Evolutionary conservation across 2,888 invertebrate species (phyloP).

Genomic region (Chelonus formosanus): DNA sequence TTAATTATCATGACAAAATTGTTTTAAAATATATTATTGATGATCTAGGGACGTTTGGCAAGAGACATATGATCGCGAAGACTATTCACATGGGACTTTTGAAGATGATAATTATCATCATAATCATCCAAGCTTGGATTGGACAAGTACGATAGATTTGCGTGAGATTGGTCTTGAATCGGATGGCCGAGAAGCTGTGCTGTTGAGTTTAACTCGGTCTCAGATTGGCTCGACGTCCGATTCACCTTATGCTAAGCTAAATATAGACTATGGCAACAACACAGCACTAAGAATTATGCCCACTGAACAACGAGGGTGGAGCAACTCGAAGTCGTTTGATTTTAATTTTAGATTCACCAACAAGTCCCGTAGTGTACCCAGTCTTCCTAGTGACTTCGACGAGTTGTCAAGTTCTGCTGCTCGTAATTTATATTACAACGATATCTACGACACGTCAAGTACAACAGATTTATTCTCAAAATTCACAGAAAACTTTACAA

Average conservation of each 20-base stretch:
- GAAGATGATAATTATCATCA: conserved; percentile 51
- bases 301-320: conserved; percentile 48
- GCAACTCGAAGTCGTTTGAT: conserved; percentile 45
- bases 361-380: conserved; percentile 63
- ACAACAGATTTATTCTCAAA: conserved; percentile 42
- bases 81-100: conserved; percentile 51
- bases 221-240: conserved; percentile 48
- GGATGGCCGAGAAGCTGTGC: conserved; percentile 52
- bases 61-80: conserved; percentile 54
- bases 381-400: conserved; percentile 58
- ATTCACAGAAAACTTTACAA: conserved; percentile 59
- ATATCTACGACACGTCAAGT: conserved; percentile 27
- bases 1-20: too few species aligned
- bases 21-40: too few species aligned
- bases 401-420: conserved; percentile 37
- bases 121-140: conserved; percentile 54
- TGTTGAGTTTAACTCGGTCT: conserved; percentile 29
- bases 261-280: conserved; percentile 54
- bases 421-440: conserved; percentile 15
- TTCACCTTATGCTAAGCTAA: conserved; percentile 55
- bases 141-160: conserved; percentile 59
- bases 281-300: conserved; percentile 45
- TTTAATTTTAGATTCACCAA: conserved; percentile 65
- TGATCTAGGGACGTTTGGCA: conserved; percentile 47
- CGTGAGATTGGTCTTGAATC: conserved; percentile 61